A percentile compares a stretch with the other conserved stretches of the same genome.
phyloP scores from a whole-genome alignment of 1,140 invertebrate species.

The Periplaneta americana region DNA sequence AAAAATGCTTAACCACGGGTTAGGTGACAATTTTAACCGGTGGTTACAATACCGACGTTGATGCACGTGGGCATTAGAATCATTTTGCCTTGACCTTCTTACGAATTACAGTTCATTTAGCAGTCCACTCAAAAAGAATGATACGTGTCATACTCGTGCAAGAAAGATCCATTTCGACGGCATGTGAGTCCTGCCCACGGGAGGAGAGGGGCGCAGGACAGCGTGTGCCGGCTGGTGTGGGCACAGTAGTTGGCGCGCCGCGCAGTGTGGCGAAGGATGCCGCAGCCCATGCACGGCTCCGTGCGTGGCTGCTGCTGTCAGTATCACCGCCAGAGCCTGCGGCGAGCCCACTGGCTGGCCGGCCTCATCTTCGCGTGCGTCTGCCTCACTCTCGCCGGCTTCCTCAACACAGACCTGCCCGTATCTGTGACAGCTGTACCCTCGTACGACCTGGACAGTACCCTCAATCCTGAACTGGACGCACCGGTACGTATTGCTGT shows the following conservation, averaged over 20 bases:
- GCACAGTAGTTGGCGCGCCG: background rate
- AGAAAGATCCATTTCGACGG: no score
- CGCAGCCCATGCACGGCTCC: background rate
- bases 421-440: background rate
- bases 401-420: background rate
- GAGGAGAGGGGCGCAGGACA: background rate
- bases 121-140: no score
- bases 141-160: no score
- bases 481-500: background rate
- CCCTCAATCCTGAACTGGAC: background rate
- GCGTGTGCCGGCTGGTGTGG: background rate
- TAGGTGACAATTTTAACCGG: no score
- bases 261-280: background rate
- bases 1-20: no score
- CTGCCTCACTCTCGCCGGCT: background rate
- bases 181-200: background rate
- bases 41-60: no score
- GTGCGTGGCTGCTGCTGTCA: background rate
- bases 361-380: background rate
- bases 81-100: no score
- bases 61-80: no score
- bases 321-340: background rate
- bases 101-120: no score
- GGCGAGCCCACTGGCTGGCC: background rate
- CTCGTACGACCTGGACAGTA: background rate